A percentile compares a stretch with the other conserved stretches of the same genome.
phyloP scores from a whole-genome alignment of 2,888 invertebrate species.

The Neocrepidodera transversa region DNA sequence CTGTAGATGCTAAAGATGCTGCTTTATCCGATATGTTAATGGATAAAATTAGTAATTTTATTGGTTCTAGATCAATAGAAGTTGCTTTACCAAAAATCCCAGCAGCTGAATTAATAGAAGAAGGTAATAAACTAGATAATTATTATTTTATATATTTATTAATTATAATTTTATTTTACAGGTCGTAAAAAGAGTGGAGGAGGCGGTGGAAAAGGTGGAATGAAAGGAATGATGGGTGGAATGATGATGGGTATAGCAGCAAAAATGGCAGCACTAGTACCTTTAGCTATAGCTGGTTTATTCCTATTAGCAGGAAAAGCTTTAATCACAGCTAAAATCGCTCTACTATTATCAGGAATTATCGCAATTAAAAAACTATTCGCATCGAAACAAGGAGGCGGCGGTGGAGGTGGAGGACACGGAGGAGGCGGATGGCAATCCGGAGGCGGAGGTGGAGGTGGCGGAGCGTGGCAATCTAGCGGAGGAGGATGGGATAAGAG shows the following conservation, averaged over 20 bases:
- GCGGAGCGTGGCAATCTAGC: constrained; percentile 59
- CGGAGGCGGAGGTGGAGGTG: constrained; percentile 61
- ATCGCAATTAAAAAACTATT: constrained; percentile 84
- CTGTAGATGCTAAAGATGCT: constrained; percentile 71
- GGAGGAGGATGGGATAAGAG: constrained; percentile 75
- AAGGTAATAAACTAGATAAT: constrained; percentile 65
- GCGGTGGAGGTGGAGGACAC: constrained; percentile 58
- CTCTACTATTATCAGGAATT: constrained; percentile 79
- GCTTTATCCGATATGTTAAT: constrained; percentile 73
- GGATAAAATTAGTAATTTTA: constrained; percentile 73
- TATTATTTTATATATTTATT: neutral
- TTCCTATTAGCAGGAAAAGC: constrained; percentile 87
- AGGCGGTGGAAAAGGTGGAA: constrained; percentile 62
- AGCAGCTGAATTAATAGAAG: constrained; percentile 67
- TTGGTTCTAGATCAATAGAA: constrained; percentile 79
- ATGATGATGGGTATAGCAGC: constrained; percentile 89
- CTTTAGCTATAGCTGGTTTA: constrained; percentile 79
- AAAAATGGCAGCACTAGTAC: constrained; percentile 84
- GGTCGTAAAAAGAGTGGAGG: constrained; percentile 58
- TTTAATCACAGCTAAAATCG: constrained; percentile 80
- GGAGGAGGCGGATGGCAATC: constrained; percentile 62
- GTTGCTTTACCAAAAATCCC: constrained; percentile 77
- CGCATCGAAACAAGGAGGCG: constrained; percentile 69
- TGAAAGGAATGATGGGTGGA: constrained; percentile 91
- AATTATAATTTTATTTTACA: constrained; percentile 30